Evolutionary conservation across 2,888 invertebrate genomes (phyloP).

Genomic region (Quadroppia sp.): DNA sequence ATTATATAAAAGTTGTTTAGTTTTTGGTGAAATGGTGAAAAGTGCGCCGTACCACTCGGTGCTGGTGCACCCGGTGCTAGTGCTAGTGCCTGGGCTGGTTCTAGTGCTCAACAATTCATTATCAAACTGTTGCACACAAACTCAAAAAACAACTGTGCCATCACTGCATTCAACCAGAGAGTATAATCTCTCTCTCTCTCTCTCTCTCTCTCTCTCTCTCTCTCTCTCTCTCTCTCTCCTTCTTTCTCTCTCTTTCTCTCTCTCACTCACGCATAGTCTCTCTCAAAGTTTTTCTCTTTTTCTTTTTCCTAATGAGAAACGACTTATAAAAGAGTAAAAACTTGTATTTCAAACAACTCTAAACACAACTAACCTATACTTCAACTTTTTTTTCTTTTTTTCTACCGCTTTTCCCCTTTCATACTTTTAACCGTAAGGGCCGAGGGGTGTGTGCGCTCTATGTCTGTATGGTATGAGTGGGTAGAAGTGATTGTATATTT

Average conservation of each 20-base stretch:
- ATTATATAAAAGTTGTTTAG: no score
- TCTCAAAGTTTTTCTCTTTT: neutral
- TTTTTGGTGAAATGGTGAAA: neutral
- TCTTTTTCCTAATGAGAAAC: neutral
- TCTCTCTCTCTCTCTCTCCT: neutral
- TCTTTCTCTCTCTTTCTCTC: no score
- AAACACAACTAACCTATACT: neutral
- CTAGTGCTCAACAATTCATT: slow-evolving; percentile 1
- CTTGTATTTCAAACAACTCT: neutral
- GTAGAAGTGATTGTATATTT: neutral
- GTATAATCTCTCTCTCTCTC: neutral
- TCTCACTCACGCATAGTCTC: neutral
- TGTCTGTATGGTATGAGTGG: neutral
- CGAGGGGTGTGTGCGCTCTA: neutral
- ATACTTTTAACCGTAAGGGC: neutral
- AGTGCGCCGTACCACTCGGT: slow-evolving; percentile 15
- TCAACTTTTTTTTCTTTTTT: neutral
- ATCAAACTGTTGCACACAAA: neutral
- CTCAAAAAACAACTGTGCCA: neutral
- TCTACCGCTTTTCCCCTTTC: slow-evolving; percentile 2
- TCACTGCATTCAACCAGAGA: neutral
- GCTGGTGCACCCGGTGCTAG: no score
- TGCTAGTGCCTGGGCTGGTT: no score
- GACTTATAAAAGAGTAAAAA: neutral
- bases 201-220: neutral